Conservation (phyloP, 2,113 vertebrate species). For the Oxyura jamaicensis region DNA sequence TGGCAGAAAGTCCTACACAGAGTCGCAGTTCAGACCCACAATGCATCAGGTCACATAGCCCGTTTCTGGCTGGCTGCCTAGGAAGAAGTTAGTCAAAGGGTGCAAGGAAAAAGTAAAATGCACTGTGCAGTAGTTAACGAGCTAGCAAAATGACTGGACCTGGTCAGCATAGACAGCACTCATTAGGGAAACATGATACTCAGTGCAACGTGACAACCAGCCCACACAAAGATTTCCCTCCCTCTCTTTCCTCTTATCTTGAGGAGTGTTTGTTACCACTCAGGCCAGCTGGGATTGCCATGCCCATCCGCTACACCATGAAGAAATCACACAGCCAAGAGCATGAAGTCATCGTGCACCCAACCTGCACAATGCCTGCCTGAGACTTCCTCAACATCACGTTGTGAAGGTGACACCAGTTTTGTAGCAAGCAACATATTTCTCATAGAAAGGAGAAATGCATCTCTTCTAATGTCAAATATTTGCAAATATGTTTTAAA, state of each 20-base stretch:
- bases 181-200: not conserved
- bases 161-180: rapidly evolving
- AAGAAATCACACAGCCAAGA: not conserved
- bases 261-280: rapidly evolving
- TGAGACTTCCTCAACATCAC: not conserved
- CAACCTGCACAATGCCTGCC: not conserved
- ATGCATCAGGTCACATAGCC: not conserved
- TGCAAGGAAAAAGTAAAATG: not conserved
- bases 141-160: not conserved
- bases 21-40: not conserved
- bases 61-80: not conserved
- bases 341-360: not conserved
- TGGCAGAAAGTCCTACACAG: not conserved
- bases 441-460: not conserved
- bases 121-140: rapidly evolving
- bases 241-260: not conserved
- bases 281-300: rapidly evolving
- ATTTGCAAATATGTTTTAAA: not conserved
- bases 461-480: not conserved
- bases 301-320: not conserved
- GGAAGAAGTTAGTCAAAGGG: not conserved
- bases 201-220: rapidly evolving
- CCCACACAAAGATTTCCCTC: not conserved
- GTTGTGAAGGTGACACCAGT: not conserved
- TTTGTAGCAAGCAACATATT: not conserved